Percentiles rank a stretch among this genome's conserved stretches.
Evolutionary conservation across 2,113 vertebrate genomes (phyloP).

Genomic region (Rhinoptilus africanus): DNA sequence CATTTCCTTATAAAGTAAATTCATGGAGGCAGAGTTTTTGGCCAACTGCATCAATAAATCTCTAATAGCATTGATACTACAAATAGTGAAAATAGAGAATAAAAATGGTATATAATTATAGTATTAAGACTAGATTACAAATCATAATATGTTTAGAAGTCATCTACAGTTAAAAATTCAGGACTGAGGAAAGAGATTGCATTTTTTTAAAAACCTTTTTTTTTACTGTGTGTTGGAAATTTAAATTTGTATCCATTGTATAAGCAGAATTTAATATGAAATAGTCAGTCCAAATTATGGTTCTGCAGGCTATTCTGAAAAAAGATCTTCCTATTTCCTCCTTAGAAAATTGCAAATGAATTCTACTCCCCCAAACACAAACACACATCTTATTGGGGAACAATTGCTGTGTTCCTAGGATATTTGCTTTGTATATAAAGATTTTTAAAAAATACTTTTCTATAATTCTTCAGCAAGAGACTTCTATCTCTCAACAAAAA

Average conservation of each 20-base stretch:
- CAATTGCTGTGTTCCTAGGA: background rate
- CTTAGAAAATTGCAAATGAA: background rate
- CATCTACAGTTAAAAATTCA: background rate
- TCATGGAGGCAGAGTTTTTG: background rate
- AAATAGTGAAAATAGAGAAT: background rate
- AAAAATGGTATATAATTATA: background rate
- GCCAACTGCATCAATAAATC: background rate
- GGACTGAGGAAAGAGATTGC: background rate
- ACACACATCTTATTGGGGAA: background rate
- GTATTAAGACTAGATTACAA: background rate
- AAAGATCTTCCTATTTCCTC: background rate
- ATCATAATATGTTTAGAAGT: background rate
- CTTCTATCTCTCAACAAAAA: background rate
- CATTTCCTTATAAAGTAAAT: background rate
- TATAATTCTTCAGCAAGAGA: background rate
- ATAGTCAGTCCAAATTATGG: background rate
- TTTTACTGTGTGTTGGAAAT: background rate
- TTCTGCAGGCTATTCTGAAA: background rate
- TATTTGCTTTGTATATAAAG: background rate
- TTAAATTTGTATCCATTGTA: background rate
- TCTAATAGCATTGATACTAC: background rate
- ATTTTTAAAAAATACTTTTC: background rate
- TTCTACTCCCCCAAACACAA: accelerated
- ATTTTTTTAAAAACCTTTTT: background rate
- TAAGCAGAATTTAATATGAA: background rate